A percentile compares a stretch with the other conserved stretches of the same genome.
phyloP scores from a whole-genome alignment of 2,888 invertebrate species.

The Incurvaria masculella region DNA sequence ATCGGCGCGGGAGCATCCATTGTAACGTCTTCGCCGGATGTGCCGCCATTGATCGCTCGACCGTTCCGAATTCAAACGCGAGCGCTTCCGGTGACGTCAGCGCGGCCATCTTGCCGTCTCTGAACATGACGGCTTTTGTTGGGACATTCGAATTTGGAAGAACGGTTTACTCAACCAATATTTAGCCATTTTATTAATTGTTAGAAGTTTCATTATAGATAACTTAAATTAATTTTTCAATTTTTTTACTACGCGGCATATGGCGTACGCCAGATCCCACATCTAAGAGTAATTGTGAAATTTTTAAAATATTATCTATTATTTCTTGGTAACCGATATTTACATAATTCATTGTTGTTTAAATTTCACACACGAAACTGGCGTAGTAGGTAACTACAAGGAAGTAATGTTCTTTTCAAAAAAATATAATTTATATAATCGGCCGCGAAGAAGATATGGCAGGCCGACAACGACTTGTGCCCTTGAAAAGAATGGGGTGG shows the following conservation, averaged over 20 bases:
- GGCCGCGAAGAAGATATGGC: too few species aligned
- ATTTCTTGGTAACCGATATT: background rate
- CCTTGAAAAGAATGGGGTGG: too few species aligned
- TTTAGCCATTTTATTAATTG: conserved; percentile 1
- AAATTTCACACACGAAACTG: background rate
- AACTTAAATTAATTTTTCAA: conserved; percentile 1
- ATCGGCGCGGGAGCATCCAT: conserved; percentile 28
- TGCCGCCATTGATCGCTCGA: conserved; percentile 55
- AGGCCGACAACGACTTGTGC: too few species aligned
- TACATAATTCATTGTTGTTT: background rate
- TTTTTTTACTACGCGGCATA: conserved; percentile 1
- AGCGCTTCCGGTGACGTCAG: conserved; percentile 53
- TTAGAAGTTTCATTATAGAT: conserved; percentile 2
- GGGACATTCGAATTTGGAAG: conserved; percentile 1
- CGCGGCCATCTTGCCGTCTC: conserved; percentile 23
- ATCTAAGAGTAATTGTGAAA: background rate
- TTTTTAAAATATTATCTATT: background rate
- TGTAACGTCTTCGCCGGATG: conserved; percentile 56
- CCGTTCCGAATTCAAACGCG: conserved; percentile 57
- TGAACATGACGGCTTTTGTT: conserved; percentile 11
- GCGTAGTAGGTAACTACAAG: background rate
- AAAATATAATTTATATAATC: too few species aligned
- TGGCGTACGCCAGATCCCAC: background rate
- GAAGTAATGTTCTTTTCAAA: background rate
- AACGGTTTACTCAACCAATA: conserved; percentile 6